These are phyloP conservation scores for Synergus gifuensis DNA, from an alignment of 2,888 invertebrate species.

Conservation along the genomic window DNA sequence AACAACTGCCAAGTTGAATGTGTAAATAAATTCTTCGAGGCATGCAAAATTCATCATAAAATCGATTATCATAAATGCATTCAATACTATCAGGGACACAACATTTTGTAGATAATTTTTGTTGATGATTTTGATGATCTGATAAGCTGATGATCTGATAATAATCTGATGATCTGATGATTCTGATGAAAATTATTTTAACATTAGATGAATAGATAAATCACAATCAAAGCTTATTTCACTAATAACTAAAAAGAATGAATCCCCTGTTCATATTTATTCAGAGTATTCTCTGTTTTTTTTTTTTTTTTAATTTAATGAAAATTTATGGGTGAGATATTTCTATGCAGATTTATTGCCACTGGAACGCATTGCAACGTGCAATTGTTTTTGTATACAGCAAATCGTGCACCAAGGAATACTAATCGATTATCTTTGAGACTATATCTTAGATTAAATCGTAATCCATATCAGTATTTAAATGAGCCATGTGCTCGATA, in stretches of 20 bases:
- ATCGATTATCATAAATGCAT: not conserved
- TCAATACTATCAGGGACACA: not conserved
- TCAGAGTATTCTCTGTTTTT: no score
- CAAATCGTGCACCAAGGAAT: not conserved
- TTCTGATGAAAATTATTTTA: no score
- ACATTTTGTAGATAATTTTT: no score
- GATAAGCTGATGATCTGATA: no score
- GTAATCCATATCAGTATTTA: constrained; percentile 2
- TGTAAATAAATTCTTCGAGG: not conserved
- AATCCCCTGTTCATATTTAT: no score
- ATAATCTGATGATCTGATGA: no score
- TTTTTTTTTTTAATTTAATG: not conserved
- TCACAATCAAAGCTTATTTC: no score
- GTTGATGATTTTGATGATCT: no score
- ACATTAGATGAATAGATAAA: no score
- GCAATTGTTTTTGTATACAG: not conserved
- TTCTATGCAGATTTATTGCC: not conserved
- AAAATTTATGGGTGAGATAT: not conserved
- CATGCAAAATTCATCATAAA: not conserved
- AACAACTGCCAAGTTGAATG: not conserved
- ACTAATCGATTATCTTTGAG: not conserved
- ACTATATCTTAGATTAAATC: not conserved
- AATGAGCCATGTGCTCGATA: constrained; percentile 6
- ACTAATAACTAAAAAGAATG: no score
- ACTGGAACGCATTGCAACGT: not conserved